These are phyloP conservation scores for Spea multiplicata DNA, from an alignment of 2,113 vertebrate genomes.

Conservation along the genomic window DNA sequence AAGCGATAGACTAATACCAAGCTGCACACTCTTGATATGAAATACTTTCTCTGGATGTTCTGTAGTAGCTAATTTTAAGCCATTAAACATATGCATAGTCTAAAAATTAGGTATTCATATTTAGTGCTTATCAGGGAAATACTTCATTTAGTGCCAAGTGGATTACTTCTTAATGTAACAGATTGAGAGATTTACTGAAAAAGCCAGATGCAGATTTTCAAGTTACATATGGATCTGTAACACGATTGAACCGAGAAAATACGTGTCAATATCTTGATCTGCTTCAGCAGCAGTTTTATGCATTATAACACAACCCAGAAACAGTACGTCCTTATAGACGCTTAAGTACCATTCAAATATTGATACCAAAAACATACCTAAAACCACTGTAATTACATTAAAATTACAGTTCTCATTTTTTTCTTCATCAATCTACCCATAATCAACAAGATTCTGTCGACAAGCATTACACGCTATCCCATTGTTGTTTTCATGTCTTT, in stretches of 20 bases:
- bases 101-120: constrained; percentile 13
- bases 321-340: neutral
- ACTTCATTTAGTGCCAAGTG: constrained; percentile 35
- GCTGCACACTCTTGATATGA: too few species aligned
- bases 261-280: constrained; percentile 34
- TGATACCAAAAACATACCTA: neutral
- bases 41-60: neutral
- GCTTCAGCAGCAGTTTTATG: constrained; percentile 23
- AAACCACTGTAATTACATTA: neutral
- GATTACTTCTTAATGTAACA: neutral
- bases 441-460: constrained; percentile 6
- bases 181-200: constrained; percentile 12
- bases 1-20: too few species aligned
- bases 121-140: constrained; percentile 34
- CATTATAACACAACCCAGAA: neutral
- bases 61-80: constrained; percentile 4
- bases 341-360: neutral
- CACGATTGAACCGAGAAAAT: constrained; percentile 15
- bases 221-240: constrained; percentile 10
- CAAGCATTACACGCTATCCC: constrained; percentile 17
- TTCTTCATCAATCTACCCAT: neutral
- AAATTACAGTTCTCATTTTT: neutral
- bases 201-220: constrained; percentile 8
- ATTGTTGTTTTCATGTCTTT: constrained; percentile 34
- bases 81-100: constrained; percentile 23